phyloP scores from a whole-genome alignment of 2,797 vertebrate genomes.

The Sternotherus odoratus region DNA sequence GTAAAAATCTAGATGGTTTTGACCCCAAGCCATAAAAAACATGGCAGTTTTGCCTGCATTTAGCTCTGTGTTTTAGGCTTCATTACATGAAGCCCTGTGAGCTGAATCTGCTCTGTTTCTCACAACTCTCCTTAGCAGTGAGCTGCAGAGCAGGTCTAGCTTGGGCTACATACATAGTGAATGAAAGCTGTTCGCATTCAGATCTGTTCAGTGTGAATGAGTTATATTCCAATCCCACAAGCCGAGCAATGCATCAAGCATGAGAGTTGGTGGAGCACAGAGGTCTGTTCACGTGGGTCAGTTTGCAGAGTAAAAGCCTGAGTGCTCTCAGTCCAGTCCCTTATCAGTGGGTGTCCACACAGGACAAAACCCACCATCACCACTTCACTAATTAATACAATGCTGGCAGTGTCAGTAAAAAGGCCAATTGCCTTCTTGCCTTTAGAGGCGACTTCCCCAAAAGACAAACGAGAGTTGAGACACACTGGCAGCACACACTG shows the following conservation, averaged over 20 bases:
- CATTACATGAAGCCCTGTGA: neutral
- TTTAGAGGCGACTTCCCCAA: neutral
- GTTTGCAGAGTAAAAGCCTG: neutral
- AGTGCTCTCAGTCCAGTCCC: neutral
- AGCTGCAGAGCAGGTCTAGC: neutral
- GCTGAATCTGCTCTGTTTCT: neutral
- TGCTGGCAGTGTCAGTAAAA: neutral
- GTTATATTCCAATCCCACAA: neutral
- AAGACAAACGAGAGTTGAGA: neutral
- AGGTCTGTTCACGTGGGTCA: neutral
- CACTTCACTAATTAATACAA: neutral
- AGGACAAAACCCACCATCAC: neutral
- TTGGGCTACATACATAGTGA: neutral
- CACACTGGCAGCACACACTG: neutral
- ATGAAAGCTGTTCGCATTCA: accelerated
- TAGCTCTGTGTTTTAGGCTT: neutral
- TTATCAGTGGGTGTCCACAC: neutral
- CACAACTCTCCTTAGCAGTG: neutral
- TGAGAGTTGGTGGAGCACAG: accelerated
- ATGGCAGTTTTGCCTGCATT: neutral
- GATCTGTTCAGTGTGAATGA: neutral
- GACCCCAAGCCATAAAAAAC: conserved; percentile 36
- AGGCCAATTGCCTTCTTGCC: neutral
- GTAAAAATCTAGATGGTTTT: conserved; percentile 35
- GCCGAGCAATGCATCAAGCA: neutral